Evolutionary conservation across 1,140 invertebrate genomes (phyloP), one percentile per base, ranked within the genome.

Genomic region (Argopecten irradians): DNA sequence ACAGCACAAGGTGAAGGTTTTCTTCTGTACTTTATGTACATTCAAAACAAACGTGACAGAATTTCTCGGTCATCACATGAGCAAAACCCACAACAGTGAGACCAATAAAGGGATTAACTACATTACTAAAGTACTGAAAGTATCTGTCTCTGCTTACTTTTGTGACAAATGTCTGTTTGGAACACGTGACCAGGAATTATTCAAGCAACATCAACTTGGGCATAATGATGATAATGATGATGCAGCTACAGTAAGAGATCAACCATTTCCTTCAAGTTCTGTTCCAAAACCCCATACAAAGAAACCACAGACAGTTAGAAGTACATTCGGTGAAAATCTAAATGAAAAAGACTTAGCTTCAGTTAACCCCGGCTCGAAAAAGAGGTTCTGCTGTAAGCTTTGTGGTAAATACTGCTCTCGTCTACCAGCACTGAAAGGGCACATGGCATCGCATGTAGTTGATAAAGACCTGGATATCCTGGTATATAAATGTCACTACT

Each of bases 401-500:
- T 88, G 87, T 85, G 84, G 83, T 3, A 84, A 83, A 83, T 55
- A 34, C 13, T 55, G 46, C 22, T 85, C 36, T 33, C 84, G 33
- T 33, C 46, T 88, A 19, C 41, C 87, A 13, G 55, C 43, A 34
- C 43, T 88, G 3, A 88, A 88, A 33, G 33, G 28, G 13, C 87
- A 88, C n/a, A n/a, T 88, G 28, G 35, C 41, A 39, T n/a, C 13
- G 34, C 87, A 88, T 33, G 83, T 39, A 46, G 41, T 83, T 16
- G 34, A n/a, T 35, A 35, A 55, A 33, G 87, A 88, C 9, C 22
- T 22, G 22, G 83, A 88, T n/a, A 19, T 88, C 19, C 82, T 84
- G 22, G 32, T 86, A 83, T 89, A 83, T 82, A 89, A 46, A 83
- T 89, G 88, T n/a, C 43, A 83, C 7, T 86, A 86, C 34, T 89